Base-by-base conservation (phyloP, 2,797 vertebrate species). In the Heterohyrax brucei region DNA sequence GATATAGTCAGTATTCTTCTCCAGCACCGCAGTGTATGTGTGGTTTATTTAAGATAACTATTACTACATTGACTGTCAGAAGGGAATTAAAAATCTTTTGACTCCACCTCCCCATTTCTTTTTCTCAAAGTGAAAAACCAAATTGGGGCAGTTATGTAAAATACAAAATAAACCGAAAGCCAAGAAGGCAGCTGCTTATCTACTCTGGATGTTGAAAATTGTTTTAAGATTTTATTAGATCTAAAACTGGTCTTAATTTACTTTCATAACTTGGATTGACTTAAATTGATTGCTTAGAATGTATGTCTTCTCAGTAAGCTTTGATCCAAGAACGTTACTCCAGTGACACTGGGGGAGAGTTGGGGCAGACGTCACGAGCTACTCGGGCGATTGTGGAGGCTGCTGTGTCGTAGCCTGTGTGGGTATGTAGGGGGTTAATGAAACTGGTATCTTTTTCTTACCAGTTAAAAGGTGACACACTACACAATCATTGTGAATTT, bases 91-190 rank as follows among this genome's bases (percentile, higher is more conserved):
- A 61, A 61, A 21, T 5, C n/a, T 68, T 68, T 68, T 28, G 64
- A 8, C 50, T 53, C 50, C 50, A 28, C 61, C 30, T 22, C 30
- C 30, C 30, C 30, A 53, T 59, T 9, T 94, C 56, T 91, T 61
- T 83, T 83, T 68, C 6, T 46, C 30, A 73, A 93, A 86, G 78
- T 75, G 22, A 46, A 86, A 91, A 94, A 70, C 28, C 50, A 73
- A 73, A 80, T 73, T 92, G 89, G 91, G 48, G 64, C n/a, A 83
- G 12, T n/a, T 96, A 13, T 85, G 91, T 86, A n/a, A 80, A 96
- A 72, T 86, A 62, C 4, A 59, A 33, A 53, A 53, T 39, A 77
- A 81, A n/a, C 22, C 46, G 33, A 68, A 80, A 39, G 22, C 18
- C 33, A 61, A 78, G 87, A 44, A 90, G 39, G 39, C 39, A 39